Percentiles rank a stretch among this genome's conserved stretches.
Evolutionary conservation across 2,113 vertebrate genomes (phyloP).

Genomic region (Archocentrus centrarchus): DNA sequence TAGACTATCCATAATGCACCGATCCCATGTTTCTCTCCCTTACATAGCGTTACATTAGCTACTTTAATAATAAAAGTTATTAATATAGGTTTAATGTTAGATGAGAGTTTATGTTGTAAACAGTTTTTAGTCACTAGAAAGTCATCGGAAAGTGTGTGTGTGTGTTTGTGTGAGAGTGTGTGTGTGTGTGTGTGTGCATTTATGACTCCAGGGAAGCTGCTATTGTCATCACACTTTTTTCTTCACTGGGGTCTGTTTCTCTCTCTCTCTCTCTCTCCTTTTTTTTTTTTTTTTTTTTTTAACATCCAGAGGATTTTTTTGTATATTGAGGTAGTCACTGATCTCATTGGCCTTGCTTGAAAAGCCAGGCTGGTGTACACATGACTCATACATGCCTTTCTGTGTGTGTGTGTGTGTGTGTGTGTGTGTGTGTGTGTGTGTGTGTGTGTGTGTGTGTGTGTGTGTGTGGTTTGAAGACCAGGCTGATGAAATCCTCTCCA

Average conservation of each 20-base stretch:
- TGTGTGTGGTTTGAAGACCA: not conserved
- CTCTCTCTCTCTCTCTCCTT: too few relatives aligned
- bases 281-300: too few relatives aligned
- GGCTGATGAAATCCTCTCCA: constrained; percentile 3
- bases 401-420: not conserved
- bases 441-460: constrained; percentile 26
- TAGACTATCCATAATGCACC: not conserved
- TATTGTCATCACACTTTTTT: constrained; percentile 63
- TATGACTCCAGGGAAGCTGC: constrained; percentile 40
- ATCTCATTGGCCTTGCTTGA: constrained; percentile 71
- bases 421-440: constrained; percentile 12
- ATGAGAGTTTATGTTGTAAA: not conserved
- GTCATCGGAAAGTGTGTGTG: constrained; percentile 1
- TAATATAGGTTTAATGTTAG: not conserved
- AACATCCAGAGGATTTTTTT: constrained; percentile 54
- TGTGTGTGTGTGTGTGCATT: constrained; percentile 30
- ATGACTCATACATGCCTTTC: constrained; percentile 69
- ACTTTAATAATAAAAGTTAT: not conserved
- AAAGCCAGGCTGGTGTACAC: constrained; percentile 44
- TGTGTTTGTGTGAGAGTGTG: constrained; percentile 22
- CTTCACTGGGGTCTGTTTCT: constrained; percentile 24
- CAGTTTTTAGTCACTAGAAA: not conserved
- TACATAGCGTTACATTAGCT: too few relatives aligned
- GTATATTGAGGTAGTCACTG: constrained; percentile 64
- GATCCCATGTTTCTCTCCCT: not conserved